Percentiles rank a stretch among this genome's conserved stretches.
Conservation (phyloP, 2,888 invertebrate species). For the Hoplodrina blanda region DNA sequence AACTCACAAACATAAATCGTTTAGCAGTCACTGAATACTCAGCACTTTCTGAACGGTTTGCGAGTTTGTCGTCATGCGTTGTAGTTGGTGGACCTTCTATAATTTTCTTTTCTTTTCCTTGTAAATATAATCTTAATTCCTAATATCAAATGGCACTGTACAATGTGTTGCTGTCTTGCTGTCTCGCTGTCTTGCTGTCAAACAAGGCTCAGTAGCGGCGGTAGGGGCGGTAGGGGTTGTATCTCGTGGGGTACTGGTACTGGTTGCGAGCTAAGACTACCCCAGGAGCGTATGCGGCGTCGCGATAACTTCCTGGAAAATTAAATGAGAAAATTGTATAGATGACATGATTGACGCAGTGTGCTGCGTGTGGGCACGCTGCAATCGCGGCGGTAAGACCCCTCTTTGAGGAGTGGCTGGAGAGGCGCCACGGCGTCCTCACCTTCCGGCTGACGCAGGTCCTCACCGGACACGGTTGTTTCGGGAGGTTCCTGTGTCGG, state of each 20-base stretch:
- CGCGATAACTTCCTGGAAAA: constrained; percentile 84
- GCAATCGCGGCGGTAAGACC: no score
- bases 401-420: no score
- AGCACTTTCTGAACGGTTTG: neutral
- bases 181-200: constrained; percentile 21
- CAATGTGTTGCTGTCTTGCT: constrained; percentile 59
- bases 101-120: constrained; percentile 20
- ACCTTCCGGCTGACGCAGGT: no score
- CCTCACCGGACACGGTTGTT: no score
- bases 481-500: no score
- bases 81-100: constrained; percentile 12
- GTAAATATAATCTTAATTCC: constrained; percentile 51
- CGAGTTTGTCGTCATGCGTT: constrained; percentile 15
- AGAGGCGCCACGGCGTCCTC: no score
- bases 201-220: constrained; percentile 68
- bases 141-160: constrained; percentile 68
- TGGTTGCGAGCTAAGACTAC: constrained; percentile 75
- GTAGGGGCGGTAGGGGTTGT: constrained; percentile 70
- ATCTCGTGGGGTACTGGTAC: constrained; percentile 68
- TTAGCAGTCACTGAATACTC: neutral
- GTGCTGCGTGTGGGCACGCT: no score
- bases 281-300: constrained; percentile 77
- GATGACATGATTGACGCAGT: neutral
- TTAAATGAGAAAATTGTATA: neutral
- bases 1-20: neutral